phyloP scores from a whole-genome alignment of 2,113 vertebrate genomes.

The Helogale parvula region DNA sequence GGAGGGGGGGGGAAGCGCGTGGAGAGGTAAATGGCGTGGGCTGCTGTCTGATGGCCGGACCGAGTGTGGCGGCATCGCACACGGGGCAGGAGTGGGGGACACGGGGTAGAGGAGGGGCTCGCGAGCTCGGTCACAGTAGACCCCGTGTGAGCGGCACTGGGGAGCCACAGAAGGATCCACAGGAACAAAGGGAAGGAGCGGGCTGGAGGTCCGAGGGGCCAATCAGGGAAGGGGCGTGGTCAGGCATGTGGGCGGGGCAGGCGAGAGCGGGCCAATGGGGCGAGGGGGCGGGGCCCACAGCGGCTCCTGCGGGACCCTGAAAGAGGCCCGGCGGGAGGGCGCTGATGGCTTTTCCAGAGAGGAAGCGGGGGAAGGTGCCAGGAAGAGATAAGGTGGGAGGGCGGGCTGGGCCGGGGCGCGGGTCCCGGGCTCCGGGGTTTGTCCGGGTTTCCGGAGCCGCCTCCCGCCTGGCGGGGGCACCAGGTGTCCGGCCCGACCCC shows the following conservation, averaged over 20 bases:
- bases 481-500: slow-evolving; percentile 70
- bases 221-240: neutral
- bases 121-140: neutral
- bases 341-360: slow-evolving; percentile 78
- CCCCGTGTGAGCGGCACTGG: fast-evolving
- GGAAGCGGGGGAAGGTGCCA: slow-evolving; percentile 79
- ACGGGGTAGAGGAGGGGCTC: neutral
- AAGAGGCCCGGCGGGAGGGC: neutral
- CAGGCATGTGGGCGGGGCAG: fast-evolving
- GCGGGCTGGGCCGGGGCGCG: slow-evolving; percentile 31
- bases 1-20: too few species aligned
- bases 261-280: neutral
- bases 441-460: slow-evolving; percentile 76
- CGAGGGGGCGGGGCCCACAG: neutral
- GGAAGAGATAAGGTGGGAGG: slow-evolving; percentile 82
- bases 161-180: neutral
- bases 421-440: slow-evolving; percentile 70
- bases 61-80: neutral
- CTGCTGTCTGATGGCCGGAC: neutral
- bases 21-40: neutral
- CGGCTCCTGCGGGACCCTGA: neutral
- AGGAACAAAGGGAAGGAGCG: too few species aligned
- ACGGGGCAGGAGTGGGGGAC: neutral
- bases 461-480: slow-evolving; percentile 51
- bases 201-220: neutral